phyloP scores from a whole-genome alignment of 2,888 invertebrate genomes.

The Pseudeuparius sepicola region DNA sequence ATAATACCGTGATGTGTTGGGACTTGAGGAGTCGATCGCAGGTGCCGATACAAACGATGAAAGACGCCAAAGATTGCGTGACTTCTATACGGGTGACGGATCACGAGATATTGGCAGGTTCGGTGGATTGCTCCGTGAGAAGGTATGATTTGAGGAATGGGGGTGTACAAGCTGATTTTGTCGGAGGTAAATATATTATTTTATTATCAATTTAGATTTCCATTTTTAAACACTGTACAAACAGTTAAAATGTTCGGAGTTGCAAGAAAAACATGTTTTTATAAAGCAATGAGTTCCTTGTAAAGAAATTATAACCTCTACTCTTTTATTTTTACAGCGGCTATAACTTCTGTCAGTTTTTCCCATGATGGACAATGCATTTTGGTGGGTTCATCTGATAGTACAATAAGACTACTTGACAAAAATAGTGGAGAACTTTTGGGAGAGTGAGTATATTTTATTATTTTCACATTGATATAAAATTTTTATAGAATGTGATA shows the following conservation, averaged over 20 bases:
- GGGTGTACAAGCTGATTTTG: conserved; percentile 68
- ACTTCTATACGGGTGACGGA: conserved; percentile 71
- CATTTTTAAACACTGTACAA: background rate
- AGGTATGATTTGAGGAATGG: conserved; percentile 88
- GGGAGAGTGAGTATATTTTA: conserved; percentile 44
- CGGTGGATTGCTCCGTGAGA: conserved; percentile 79
- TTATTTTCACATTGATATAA: no score
- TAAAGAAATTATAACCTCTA: background rate
- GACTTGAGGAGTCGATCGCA: conserved; percentile 61
- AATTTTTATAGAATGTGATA: no score
- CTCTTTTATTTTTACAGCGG: conserved; percentile 40
- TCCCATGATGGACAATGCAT: conserved; percentile 92
- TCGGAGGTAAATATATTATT: conserved; percentile 52
- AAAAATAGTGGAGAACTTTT: conserved; percentile 72
- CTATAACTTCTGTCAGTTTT: conserved; percentile 73
- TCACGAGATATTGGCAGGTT: conserved; percentile 82
- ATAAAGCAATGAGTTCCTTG: no score
- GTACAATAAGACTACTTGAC: conserved; percentile 75
- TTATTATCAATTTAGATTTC: background rate
- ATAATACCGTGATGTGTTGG: conserved; percentile 90
- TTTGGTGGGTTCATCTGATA: conserved; percentile 76
- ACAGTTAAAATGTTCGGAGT: background rate
- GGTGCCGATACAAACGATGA: conserved; percentile 70
- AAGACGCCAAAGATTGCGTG: conserved; percentile 90
- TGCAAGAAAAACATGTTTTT: no score